Conservation (phyloP, 1,140 invertebrate genomes). For the Radopholus similis region DNA sequence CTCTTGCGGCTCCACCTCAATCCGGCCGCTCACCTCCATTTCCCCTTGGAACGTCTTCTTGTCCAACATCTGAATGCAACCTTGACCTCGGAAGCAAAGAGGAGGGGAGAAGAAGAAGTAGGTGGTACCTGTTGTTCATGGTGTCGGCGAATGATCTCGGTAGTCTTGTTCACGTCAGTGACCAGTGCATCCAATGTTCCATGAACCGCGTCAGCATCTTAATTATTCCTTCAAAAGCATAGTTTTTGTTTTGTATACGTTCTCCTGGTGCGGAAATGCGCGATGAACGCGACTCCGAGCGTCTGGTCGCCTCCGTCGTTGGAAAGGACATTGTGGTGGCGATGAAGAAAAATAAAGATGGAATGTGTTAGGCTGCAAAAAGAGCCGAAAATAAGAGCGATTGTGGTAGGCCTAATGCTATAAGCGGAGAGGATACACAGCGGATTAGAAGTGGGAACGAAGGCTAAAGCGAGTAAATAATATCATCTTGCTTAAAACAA, state of each 20-base stretch:
- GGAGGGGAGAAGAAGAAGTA: not conserved
- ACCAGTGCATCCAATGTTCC: slow-evolving; percentile 47
- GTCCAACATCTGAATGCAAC: slow-evolving; percentile 45
- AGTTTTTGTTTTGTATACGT: slow-evolving; percentile 23
- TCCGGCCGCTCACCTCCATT: slow-evolving; percentile 59
- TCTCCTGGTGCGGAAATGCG: slow-evolving; percentile 28
- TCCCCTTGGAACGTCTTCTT: slow-evolving; percentile 54
- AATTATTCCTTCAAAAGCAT: slow-evolving; percentile 14
- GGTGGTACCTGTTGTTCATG: slow-evolving; percentile 46
- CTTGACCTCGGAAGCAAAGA: not conserved
- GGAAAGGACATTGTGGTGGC: not conserved
- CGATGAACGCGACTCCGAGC: slow-evolving; percentile 41
- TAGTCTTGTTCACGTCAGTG: slow-evolving; percentile 56
- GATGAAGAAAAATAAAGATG: no score
- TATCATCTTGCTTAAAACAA: no score
- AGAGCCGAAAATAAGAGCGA: no score
- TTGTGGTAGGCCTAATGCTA: no score
- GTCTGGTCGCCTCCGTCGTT: slow-evolving; percentile 15
- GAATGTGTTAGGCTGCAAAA: not conserved
- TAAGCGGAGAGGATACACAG: no score
- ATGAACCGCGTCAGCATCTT: slow-evolving; percentile 54
- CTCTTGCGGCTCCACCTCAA: slow-evolving; percentile 51
- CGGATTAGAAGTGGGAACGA: no score
- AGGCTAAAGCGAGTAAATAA: no score
- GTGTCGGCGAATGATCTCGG: slow-evolving; percentile 51